Percentiles rank a stretch among this genome's conserved stretches.
Evolutionary conservation across 2,888 invertebrate species (phyloP).

Genomic region (Thereva nobilitata): DNA sequence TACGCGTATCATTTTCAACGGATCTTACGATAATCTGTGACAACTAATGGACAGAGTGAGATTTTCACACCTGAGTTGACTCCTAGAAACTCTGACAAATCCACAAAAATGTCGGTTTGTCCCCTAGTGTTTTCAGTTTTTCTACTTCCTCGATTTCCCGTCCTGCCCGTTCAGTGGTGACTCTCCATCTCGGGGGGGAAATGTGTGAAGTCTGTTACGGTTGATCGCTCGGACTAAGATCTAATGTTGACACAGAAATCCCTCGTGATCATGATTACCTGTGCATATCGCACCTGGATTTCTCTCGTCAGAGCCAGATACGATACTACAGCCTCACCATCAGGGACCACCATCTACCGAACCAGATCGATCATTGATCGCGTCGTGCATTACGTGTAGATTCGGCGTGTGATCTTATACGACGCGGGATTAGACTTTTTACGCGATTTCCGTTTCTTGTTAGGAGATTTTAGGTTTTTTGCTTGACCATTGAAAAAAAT

Average conservation of each 20-base stretch:
- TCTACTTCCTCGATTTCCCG: no score
- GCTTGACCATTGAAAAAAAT: neutral
- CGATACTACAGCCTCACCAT: neutral
- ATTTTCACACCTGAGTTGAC: neutral
- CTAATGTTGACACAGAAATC: constrained; percentile 32
- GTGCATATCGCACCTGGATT: constrained; percentile 40
- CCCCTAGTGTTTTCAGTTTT: no score
- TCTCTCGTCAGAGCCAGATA: neutral
- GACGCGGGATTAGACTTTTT: constrained; percentile 17
- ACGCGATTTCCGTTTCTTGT: constrained; percentile 12
- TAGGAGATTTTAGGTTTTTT: constrained; percentile 11
- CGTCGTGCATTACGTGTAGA: constrained; percentile 9
- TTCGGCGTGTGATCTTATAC: constrained; percentile 20
- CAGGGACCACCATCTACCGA: constrained; percentile 16
- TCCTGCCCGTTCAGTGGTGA: no score
- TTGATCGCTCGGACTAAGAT: constrained; percentile 30
- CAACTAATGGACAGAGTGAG: neutral
- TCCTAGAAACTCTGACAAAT: no score
- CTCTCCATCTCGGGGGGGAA: neutral
- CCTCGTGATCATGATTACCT: constrained; percentile 40
- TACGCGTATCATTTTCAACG: no score
- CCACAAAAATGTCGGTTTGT: no score
- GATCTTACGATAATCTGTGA: neutral
- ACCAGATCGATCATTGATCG: constrained; percentile 17
- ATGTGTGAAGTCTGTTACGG: constrained; percentile 25